Base-by-base conservation (phyloP, 2,113 vertebrate species). In the Tragelaphus buxtoni region DNA sequence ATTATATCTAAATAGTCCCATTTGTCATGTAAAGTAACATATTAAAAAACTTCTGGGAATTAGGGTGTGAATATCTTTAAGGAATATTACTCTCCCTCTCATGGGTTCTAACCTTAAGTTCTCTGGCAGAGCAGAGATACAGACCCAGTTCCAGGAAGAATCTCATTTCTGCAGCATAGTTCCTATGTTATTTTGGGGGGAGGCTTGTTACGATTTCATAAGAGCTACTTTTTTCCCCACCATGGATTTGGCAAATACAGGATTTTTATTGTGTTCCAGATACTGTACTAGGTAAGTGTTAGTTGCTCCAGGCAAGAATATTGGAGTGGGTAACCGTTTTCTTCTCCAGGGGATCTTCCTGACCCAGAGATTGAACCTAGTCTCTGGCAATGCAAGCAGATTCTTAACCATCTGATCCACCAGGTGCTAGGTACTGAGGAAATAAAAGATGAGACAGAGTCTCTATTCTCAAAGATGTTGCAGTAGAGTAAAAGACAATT, bases 181-280 rank as follows among this genome's bases (percentile, higher is more conserved):
- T 86, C 18, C 30, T 89, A 6, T 72, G 30, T 22, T 89, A 10
- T 84, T 80, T 53, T 87, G 7, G 3, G 47, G 39, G 22, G 42
- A 49, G 1, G 1, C 26, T 17, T 49, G 45, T 74, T 1, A 76
- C 0, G 3, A 82, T 39, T 74, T 11, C 5, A 10, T 63, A 53
- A 47, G 20, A 60, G 2, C 12, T 51, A 58, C 2, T 84, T 81
- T 24, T 22, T 94, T 45, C 42, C 32, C 42, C 18, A 8, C 10
- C 30, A 42, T 84, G 12, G 28, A 47, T 74, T 86, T 95, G 58
- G 22, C 20, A 97, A 89, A 45, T 87, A 65, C 18, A 56, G 63
- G 90, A 58, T 92, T 80, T 92, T 22, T 95, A 3, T 88, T 95
- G 42, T 95, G 49, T 88, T 96, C 35, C 22, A 92, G 32, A 17